phyloP scores from a whole-genome alignment of 2,888 invertebrate species.

The Caenorhabditis imperialis region DNA sequence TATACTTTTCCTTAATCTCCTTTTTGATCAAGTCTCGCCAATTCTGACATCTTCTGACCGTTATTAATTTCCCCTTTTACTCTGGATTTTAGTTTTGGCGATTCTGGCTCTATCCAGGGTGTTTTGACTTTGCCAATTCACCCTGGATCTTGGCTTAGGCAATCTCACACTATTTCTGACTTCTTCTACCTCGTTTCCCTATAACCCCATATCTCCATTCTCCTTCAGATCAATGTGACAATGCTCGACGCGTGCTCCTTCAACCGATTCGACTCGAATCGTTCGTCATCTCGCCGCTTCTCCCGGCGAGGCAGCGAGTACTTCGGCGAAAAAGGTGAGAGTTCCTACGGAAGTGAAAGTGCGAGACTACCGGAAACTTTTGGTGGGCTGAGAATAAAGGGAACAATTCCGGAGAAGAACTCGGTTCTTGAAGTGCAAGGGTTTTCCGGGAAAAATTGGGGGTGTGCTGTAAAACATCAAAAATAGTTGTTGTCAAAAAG shows the following conservation, averaged over 20 bases:
- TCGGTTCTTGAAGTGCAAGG: neutral
- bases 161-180: constrained; percentile 14
- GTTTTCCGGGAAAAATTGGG: neutral
- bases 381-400: constrained; percentile 4
- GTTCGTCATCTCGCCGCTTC: constrained; percentile 48
- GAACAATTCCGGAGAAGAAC: constrained; percentile 24
- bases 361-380: neutral
- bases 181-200: no score
- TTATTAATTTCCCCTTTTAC: no score
- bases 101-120: no score
- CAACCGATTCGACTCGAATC: constrained; percentile 61
- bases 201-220: no score
- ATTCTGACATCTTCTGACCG: no score
- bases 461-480: no score
- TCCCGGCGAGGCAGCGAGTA: constrained; percentile 62
- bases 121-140: no score
- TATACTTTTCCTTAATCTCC: no score
- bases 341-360: neutral
- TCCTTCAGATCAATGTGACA: constrained; percentile 32
- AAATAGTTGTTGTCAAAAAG: no score
- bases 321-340: constrained; percentile 61
- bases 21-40: no score
- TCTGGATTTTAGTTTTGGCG: no score
- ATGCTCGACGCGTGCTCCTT: constrained; percentile 56
- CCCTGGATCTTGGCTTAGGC: no score